A percentile compares a stretch with the other conserved stretches of the same genome.
These are phyloP conservation scores for Poecilia velifera DNA, from an alignment of 2,797 vertebrate species.

Conservation along the genomic window DNA sequence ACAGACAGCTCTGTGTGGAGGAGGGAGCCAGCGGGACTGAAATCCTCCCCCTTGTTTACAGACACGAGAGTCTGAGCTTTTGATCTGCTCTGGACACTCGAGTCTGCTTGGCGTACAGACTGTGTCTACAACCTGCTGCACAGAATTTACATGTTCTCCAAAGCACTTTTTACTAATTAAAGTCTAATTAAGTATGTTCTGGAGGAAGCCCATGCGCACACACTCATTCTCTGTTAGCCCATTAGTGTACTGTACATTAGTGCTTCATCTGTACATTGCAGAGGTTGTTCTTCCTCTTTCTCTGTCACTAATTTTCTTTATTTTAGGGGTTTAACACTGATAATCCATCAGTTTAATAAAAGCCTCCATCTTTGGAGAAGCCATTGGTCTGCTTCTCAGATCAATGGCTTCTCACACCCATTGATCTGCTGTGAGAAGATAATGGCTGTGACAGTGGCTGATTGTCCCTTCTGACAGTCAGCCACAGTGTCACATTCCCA, in stretches of 20 bases:
- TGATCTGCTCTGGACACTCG: slow-evolving; percentile 61
- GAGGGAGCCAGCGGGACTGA: slow-evolving; percentile 55
- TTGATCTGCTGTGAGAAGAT: too few relatives aligned
- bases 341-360: not conserved
- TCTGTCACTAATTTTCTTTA: slow-evolving; percentile 1
- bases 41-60: slow-evolving; percentile 65
- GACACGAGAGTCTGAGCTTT: slow-evolving; percentile 54
- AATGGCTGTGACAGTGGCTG: too few relatives aligned
- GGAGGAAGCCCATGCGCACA: not conserved
- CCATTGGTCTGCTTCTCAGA: not conserved
- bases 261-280: not conserved
- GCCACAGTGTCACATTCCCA: not conserved
- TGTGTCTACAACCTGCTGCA: slow-evolving; percentile 36
- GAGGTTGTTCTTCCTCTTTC: not conserved
- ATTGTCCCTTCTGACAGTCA: not conserved
- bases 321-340: not conserved
- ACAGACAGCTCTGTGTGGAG: slow-evolving; percentile 55
- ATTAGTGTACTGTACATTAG: not conserved
- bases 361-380: not conserved
- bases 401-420: too few relatives aligned
- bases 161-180: not conserved
- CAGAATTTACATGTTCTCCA: slow-evolving; percentile 11
- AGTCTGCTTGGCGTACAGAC: slow-evolving; percentile 20
- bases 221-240: not conserved
- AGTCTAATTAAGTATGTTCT: not conserved